phyloP scores from a whole-genome alignment of 2,888 invertebrate genomes.

The Brachyopa scutellaris region DNA sequence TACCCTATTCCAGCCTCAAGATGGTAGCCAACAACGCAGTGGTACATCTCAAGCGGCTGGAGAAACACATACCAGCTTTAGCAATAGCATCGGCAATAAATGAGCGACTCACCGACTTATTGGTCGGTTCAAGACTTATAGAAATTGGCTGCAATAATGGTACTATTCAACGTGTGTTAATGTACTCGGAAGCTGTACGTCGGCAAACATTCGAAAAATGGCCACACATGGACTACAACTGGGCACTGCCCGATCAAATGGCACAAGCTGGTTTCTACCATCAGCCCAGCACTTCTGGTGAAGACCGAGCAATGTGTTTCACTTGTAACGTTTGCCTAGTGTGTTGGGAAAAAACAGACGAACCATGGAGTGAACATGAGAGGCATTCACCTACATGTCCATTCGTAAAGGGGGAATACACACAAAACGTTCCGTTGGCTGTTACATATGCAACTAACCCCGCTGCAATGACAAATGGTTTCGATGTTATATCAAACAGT shows the following conservation, averaged over 20 bases:
- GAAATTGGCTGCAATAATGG: constrained; percentile 80
- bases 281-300: constrained; percentile 93
- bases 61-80: constrained; percentile 91
- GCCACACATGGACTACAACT: constrained; percentile 99
- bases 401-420: constrained; percentile 96
- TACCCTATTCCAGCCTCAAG: constrained; percentile 90
- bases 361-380: constrained; percentile 98
- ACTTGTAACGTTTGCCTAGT: constrained; percentile 97
- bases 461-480: constrained; percentile 84
- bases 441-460: constrained; percentile 92
- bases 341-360: constrained; percentile 98
- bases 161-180: constrained; percentile 83
- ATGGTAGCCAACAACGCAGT: constrained; percentile 91
- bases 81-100: constrained; percentile 95
- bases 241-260: constrained; percentile 98
- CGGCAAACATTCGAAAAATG: constrained; percentile 95
- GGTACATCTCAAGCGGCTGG: constrained; percentile 90
- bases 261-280: constrained; percentile 98
- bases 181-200: constrained; percentile 96
- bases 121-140: constrained; percentile 82
- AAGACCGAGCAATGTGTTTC: constrained; percentile 98
- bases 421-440: constrained; percentile 96
- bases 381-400: constrained; percentile 96
- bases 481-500: constrained; percentile 85
- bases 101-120: constrained; percentile 91